A percentile compares a stretch with the other conserved stretches of the same genome.
Conservation (phyloP, 2,797 vertebrate genomes). For the Odontamblyopus lacepedii region DNA sequence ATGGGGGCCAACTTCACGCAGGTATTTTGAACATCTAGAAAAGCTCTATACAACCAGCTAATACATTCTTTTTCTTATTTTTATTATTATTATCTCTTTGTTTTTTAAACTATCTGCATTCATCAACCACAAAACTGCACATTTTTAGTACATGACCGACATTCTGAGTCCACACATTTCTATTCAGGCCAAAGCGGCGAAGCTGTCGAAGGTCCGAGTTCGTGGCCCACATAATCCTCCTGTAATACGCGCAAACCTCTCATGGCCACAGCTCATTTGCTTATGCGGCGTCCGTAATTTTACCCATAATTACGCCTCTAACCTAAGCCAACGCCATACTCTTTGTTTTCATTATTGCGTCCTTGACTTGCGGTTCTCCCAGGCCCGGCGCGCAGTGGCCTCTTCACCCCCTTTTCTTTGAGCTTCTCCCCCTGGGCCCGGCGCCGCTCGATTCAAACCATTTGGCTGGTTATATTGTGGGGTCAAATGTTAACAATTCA, state of each 20-base stretch:
- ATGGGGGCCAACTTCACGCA: too few species aligned
- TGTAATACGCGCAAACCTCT: constrained; percentile 6
- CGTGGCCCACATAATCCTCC: constrained; percentile 10
- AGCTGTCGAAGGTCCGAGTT: constrained; percentile 7
- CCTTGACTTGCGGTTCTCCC: constrained; percentile 46
- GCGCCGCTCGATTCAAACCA: constrained; percentile 68
- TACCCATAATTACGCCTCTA: constrained; percentile 43
- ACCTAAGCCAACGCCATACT: constrained; percentile 42
- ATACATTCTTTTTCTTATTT: too few species aligned
- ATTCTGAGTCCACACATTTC: constrained; percentile 5
- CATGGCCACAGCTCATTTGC: constrained; percentile 9
- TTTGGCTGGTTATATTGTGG: constrained; percentile 69
- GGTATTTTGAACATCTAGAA: too few species aligned
- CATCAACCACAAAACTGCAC: not conserved
- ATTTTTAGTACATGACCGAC: not conserved
- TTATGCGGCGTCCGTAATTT: constrained; percentile 30
- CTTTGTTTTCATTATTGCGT: constrained; percentile 51
- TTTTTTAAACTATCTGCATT: not conserved
- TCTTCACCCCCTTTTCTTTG: constrained; percentile 55
- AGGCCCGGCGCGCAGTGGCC: constrained; percentile 43
- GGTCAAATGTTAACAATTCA: constrained; percentile 79
- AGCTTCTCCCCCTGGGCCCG: constrained; percentile 50
- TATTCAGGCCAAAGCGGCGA: not conserved
- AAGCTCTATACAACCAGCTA: too few species aligned
- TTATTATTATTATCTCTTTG: too few species aligned